Base-by-base conservation (phyloP, 2,888 invertebrate species). In the Panopea generosa region DNA sequence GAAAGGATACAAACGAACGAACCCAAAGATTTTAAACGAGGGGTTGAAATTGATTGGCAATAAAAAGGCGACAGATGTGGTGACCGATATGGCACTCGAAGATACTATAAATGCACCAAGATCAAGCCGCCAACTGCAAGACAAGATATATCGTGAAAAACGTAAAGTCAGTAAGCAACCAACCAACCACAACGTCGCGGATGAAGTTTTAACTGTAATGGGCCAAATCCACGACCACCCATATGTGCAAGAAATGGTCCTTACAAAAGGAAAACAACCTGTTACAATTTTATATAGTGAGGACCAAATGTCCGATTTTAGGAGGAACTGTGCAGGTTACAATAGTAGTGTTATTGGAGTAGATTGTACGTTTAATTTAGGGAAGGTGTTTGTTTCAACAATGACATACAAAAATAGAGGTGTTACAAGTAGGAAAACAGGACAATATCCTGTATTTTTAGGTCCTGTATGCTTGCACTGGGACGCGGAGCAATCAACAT, bases 351-450 rank as follows among this genome's bases (percentile, higher is more conserved):
- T 60, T 24, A 45, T 60, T 11, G 60, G 60, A 2, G 47, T 60
- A 11, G 60, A 60, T 43, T 4, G 60, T 11, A 60, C 60, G 22
- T 60, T 60, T 26, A 47, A 60, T 47, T 16, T 60, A 6, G 60
- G 60, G 7, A 60, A 47, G 47, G 22, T 45, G 3, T 60, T 60
- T 27, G 60, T 60, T 6, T 45, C 60, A 22, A 24, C 60, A 26
- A 45, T 20, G 1, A 45, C 60, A 11, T 47, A 60, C n/a, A 60
- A 60, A 26, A 60, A 26, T 24, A 20, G 27, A 26, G 26, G 26
- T 60, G 60, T 60, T 6, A 47, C 16, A 26, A 47, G 24, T 52
- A 24, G n/a, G 16, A 45, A 45, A 59, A 43, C 45, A 2, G 24
- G 22, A 7, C 43, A 22, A 20, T 59, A 59, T 14, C 59, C 59